Conservation (phyloP, 2,888 invertebrate genomes). For the Chrysopilus asiliformis region DNA sequence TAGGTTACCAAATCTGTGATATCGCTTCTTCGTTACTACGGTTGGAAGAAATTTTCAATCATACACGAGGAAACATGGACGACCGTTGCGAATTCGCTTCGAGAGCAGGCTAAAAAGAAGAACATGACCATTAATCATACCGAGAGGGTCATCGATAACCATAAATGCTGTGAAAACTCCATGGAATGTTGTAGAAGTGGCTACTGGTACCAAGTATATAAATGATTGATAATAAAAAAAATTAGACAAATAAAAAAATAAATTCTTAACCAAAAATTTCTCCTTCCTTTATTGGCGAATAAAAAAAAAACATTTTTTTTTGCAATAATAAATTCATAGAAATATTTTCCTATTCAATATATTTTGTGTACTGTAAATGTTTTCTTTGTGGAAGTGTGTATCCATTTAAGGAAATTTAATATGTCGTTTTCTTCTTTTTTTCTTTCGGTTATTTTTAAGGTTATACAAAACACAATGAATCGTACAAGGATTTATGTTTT, state of each 20-base stretch:
- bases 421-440: constrained; percentile 3
- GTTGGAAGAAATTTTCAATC: constrained; percentile 89
- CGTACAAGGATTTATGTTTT: constrained; percentile 88
- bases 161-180: constrained; percentile 64
- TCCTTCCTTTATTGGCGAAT: too few relatives aligned
- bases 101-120: constrained; percentile 56
- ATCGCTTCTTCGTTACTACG: constrained; percentile 76
- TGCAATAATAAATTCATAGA: too few relatives aligned
- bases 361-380: neutral
- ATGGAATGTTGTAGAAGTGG: constrained; percentile 62
- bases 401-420: constrained; percentile 3
- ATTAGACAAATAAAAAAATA: too few relatives aligned
- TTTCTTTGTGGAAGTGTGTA: neutral
- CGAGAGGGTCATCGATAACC: constrained; percentile 53
- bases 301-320: too few relatives aligned
- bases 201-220: constrained; percentile 76
- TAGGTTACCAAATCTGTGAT: constrained; percentile 91
- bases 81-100: constrained; percentile 68
- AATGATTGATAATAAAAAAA: too few relatives aligned
- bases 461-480: constrained; percentile 65
- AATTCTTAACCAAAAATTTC: too few relatives aligned
- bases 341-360: too few relatives aligned
- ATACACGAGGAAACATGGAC: constrained; percentile 69
- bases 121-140: constrained; percentile 78
- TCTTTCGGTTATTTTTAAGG: constrained; percentile 18